Conservation (phyloP, 2,888 invertebrate species). For the Xanthorhoe spadicearia region DNA sequence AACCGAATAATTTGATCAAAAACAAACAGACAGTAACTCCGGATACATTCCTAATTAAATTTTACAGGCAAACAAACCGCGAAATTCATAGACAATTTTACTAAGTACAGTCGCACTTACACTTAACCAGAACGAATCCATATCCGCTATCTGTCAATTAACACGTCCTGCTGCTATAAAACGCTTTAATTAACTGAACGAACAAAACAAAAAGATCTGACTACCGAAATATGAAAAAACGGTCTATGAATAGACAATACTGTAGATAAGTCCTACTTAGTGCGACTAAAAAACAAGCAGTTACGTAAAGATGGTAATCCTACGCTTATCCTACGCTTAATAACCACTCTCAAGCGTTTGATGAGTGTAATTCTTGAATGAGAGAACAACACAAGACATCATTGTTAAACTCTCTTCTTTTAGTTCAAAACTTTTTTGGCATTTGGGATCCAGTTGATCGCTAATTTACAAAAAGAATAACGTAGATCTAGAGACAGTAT, state of each 20-base stretch:
- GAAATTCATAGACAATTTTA: conserved; percentile 17
- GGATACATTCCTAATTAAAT: conserved; percentile 15
- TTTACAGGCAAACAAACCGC: conserved; percentile 22
- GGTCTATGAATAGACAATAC: conserved; percentile 49
- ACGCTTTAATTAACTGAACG: conserved; percentile 76
- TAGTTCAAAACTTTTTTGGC: too few relatives aligned
- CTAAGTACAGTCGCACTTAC: conserved; percentile 51
- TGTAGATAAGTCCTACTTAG: background rate
- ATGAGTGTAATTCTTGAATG: too few relatives aligned
- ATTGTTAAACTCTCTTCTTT: too few relatives aligned
- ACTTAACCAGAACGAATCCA: conserved; percentile 63
- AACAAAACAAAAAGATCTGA: conserved; percentile 64
- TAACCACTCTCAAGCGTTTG: background rate
- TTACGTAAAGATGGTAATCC: background rate
- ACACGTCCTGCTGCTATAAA: conserved; percentile 66
- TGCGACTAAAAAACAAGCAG: background rate
- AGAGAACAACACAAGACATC: too few relatives aligned
- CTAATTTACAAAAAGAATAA: too few relatives aligned
- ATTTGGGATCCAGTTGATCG: too few relatives aligned
- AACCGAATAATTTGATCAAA: background rate
- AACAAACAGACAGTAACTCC: background rate
- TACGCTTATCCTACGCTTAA: background rate
- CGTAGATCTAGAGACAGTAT: too few relatives aligned
- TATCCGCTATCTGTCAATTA: conserved; percentile 68
- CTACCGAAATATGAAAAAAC: conserved; percentile 53